Evolutionary conservation across 1,140 invertebrate genomes (phyloP).

Genomic region (Patella vulgata): DNA sequence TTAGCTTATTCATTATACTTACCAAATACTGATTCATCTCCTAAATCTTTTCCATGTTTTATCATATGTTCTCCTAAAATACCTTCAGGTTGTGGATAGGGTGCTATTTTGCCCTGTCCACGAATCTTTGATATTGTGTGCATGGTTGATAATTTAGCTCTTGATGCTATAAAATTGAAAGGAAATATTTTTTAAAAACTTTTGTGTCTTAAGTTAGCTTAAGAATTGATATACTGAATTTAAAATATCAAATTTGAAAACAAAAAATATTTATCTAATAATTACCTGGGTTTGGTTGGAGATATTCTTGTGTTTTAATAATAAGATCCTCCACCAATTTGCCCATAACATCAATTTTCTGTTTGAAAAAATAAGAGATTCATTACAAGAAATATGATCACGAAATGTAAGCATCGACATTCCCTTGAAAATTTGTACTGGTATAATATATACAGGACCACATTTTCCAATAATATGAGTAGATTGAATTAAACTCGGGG

Average conservation of each 20-base stretch:
- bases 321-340: constrained; percentile 96
- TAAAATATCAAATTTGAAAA: constrained; percentile 1
- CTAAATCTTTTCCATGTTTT: constrained; percentile 93
- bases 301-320: constrained; percentile 96
- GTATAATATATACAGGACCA: too few species aligned
- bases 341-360: constrained; percentile 96
- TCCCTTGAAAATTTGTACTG: too few species aligned
- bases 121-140: constrained; percentile 73
- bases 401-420: too few species aligned
- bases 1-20: too few species aligned
- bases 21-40: constrained; percentile 93
- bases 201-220: background rate
- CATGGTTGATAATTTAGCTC: constrained; percentile 65
- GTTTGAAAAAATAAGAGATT: constrained; percentile 41
- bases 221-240: too few species aligned
- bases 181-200: background rate
- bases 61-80: constrained; percentile 97
- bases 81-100: constrained; percentile 98
- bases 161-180: constrained; percentile 54
- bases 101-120: constrained; percentile 72
- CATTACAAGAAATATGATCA: background rate
- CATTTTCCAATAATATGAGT: too few species aligned
- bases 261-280: too few species aligned
- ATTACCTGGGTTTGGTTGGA: constrained; percentile 94
- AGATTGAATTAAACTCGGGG: too few species aligned